Evolutionary conservation across 2,113 vertebrate species (phyloP), one percentile per base, ranked within the genome.

Genomic region (Vireo altiloquus): DNA sequence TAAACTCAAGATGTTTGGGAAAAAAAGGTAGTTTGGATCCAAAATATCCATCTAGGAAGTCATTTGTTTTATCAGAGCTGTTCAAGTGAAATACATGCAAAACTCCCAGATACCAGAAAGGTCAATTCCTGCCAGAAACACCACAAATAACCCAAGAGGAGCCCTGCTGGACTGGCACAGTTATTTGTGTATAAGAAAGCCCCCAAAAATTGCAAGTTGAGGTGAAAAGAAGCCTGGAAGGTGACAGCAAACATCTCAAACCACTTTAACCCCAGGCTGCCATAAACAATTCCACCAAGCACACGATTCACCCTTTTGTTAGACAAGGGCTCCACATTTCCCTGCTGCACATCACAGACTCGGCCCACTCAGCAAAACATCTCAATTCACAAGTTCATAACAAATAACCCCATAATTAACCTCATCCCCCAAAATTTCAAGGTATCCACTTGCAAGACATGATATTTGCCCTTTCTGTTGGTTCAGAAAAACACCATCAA

Each of bases 361-460:
- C 89, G 64, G 79, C 75, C 57, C 83, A 49, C 93, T 87, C 89
- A 79, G 88, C 92, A 93, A 23, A 87, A 90, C 82, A 63, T 30
- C 77, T 83, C 83, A 8, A 31, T 56, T 71, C 64, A 23, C 8
- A 82, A 87, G 28, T 89, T 82, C 35, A 0, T 81, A 86, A 81
- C 82, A 66, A 93, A 74, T 54, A 71, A 83, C 59, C 77, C 65
- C 52, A 44, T 27, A 42, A 57, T 79, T 82, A 82, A 92, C 86
- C 60, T 75, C 77, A 52, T 28, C 52, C 79, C 71, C 83, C 89
- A 39, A 78, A 71, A 79, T n/a, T n/a, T n/a, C n/a, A n/a, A n/a
- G n/a, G n/a, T n/a, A n/a, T 89, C 47, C n/a, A 1, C 49, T 92
- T 64, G 60, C 57, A 11, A 82, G 85, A 7, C 14, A 6, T 13